A percentile compares a stretch with the other conserved stretches of the same genome.
Conservation (phyloP, 1,140 invertebrate genomes). For the Brachionus sp. region DNA sequence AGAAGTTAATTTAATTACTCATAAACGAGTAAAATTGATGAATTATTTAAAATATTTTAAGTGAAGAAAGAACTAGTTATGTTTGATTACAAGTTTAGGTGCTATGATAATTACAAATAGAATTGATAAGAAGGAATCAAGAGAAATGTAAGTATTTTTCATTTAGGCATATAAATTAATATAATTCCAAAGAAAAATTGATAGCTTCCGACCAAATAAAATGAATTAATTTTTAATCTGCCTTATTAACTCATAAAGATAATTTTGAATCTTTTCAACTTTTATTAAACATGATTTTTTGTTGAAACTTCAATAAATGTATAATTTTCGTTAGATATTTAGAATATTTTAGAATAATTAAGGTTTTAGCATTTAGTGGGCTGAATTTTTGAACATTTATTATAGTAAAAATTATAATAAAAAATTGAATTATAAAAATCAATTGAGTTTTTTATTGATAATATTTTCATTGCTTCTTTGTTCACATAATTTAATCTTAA, state of each 20-base stretch:
- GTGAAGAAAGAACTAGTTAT: no score
- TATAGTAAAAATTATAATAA: no score
- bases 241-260: neutral
- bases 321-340: no score
- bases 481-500: no score
- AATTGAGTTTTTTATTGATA: no score
- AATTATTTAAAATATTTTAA: neutral
- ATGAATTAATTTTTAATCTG: neutral
- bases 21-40: neutral
- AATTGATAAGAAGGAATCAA: neutral
- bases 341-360: no score
- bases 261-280: neutral
- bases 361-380: no score
- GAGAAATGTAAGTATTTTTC: neutral
- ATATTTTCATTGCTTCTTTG: no score
- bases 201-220: neutral
- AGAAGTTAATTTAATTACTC: slow-evolving; percentile 8
- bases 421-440: no score
- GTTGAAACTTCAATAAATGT: no score
- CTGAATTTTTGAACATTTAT: no score
- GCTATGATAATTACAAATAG: neutral
- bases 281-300: neutral
- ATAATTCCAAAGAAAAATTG: neutral
- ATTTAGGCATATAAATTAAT: neutral
- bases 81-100: neutral